Conservation (phyloP, 1,140 invertebrate species). For the Lanistes nyassanus region DNA sequence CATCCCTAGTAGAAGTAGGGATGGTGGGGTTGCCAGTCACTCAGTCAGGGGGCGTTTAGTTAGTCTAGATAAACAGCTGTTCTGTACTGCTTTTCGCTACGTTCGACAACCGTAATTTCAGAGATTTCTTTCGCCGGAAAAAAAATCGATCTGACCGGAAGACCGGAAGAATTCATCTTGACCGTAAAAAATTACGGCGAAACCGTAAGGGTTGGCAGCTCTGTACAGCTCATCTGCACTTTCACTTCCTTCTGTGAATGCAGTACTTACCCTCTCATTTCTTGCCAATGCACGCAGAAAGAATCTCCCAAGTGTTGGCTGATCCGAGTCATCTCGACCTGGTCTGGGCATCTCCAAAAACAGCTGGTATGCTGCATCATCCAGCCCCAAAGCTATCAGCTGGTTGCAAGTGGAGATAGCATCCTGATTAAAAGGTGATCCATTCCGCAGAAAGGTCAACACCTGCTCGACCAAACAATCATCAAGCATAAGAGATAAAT, state of each 20-base stretch:
- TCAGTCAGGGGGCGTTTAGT: no score
- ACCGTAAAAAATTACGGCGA: no score
- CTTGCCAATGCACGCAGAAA: conserved; percentile 34
- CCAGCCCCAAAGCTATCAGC: conserved; percentile 75
- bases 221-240: not conserved
- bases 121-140: no score
- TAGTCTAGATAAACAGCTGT: no score
- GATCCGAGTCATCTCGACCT: not conserved
- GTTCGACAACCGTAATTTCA: no score
- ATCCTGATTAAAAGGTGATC: conserved; percentile 75
- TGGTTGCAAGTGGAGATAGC: conserved; percentile 76
- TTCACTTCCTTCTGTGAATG: not conserved
- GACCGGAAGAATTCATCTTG: no score
- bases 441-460: conserved; percentile 7
- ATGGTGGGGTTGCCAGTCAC: no score
- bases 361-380: conserved; percentile 73
- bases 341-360: conserved; percentile 33
- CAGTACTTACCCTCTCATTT: conserved; percentile 30
- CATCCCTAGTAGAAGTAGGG: no score
- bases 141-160: no score
- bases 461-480: conserved; percentile 7
- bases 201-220: no score
- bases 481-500: not conserved
- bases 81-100: no score
- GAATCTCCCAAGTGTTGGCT: conserved; percentile 30